Conservation (phyloP, 1,140 invertebrate genomes). For the Lepidurus apus region DNA sequence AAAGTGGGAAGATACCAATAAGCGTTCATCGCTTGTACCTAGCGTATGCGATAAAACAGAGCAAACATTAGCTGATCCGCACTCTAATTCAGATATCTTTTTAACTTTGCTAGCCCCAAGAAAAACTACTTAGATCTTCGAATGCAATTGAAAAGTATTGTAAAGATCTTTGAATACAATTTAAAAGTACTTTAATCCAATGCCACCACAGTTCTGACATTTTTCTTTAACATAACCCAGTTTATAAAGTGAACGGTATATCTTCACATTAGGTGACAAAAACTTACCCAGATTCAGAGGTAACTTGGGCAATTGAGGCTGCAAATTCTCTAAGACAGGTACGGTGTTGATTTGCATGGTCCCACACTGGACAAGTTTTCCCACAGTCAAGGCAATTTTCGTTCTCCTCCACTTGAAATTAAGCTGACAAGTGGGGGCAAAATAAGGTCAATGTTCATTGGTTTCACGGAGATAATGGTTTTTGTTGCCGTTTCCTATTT, state of each 20-base stretch:
- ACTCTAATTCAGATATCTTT: background rate
- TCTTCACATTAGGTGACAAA: too few relatives aligned
- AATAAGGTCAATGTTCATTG: slow-evolving; percentile 12
- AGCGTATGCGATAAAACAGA: background rate
- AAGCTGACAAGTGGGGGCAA: slow-evolving; percentile 7
- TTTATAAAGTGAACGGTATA: too few relatives aligned
- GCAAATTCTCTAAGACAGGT: background rate
- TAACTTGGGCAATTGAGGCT: background rate
- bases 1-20: background rate
- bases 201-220: too few relatives aligned
- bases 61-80: background rate
- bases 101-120: background rate
- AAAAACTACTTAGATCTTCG: too few relatives aligned
- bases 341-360: slow-evolving; percentile 8
- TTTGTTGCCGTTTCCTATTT: background rate
- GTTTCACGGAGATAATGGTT: slow-evolving; percentile 19
- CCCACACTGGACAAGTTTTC: background rate
- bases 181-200: too few relatives aligned
- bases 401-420: background rate
- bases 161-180: too few relatives aligned
- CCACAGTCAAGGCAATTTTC: background rate
- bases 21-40: background rate
- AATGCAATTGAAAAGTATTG: too few relatives aligned
- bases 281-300: background rate
- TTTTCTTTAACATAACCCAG: too few relatives aligned